Base-by-base conservation (phyloP, 2,113 vertebrate species). In the Phylloscopus whistleri region DNA sequence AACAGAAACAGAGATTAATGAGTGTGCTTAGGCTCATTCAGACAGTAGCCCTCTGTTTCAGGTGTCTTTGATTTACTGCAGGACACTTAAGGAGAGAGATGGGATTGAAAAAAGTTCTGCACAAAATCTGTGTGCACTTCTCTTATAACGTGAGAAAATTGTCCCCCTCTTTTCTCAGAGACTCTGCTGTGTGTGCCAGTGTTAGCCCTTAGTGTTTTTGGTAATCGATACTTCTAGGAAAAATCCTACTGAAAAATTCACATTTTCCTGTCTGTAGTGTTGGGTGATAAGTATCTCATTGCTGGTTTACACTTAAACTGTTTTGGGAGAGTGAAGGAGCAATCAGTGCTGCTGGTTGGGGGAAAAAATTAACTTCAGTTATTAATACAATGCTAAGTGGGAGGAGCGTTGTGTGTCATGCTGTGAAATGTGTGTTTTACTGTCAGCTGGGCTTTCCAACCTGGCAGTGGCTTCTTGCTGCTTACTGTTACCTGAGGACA, bases 91-190 rank as follows among this genome's bases (percentile, higher is more conserved):
- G 11, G 59, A 81, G 13, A 39, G 24, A 67, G 21, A 35, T 79
- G 9, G 8, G 30, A 17, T 72, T 79, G 5, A 14, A 73, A 66
- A 48, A 84, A 44, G 6, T 85, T 63, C 33, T 30, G 4, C 11
- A 31, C 0, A 0, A 69, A 64, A 17, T 58, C 20, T 44, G 13
- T 60, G 7, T 1, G 0, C 6, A 1, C 13, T 75, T 89, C 18
- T 43, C 28, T 74, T 20, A 3, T 21, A 56, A 27, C 2, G 1
- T 43, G 66, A 63, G 56, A 39, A 62, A 30, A 78, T 19, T 46
- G 18, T 30, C 30, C 24, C 14, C 8, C 4, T 22, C 19, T 49
- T 64, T 31, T 39, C 44, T 63, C 39, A n/a, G 49, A 59, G 15
- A 21, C 33, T 37, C 14, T 52, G 41, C 41, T 66, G 13, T 37